phyloP scores from a whole-genome alignment of 2,113 vertebrate species.

The Synchiropus splendidus region DNA sequence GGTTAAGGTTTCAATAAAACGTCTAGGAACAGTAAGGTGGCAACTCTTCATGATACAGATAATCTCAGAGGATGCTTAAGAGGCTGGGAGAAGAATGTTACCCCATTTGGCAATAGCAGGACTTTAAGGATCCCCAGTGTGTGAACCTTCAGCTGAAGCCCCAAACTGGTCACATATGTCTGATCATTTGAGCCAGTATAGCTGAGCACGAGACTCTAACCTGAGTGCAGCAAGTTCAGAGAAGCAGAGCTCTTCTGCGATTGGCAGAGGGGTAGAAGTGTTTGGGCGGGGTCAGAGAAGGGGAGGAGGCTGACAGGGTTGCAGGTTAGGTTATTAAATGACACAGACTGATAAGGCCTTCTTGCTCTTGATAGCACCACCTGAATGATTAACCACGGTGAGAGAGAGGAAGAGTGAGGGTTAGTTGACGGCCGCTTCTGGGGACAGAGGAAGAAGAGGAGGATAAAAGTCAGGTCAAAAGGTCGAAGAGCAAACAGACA shows the following conservation, averaged over 20 bases:
- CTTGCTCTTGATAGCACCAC: constrained; percentile 75
- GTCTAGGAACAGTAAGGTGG: too few species aligned
- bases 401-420: neutral
- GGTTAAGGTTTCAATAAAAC: too few species aligned
- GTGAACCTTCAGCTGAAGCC: too few species aligned
- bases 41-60: too few species aligned
- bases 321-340: constrained; percentile 86
- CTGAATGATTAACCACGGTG: constrained; percentile 89
- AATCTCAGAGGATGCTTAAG: too few species aligned
- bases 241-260: constrained; percentile 65
- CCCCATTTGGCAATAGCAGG: too few species aligned
- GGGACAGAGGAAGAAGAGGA: constrained; percentile 11
- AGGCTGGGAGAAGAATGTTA: too few species aligned
- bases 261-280: constrained; percentile 37
- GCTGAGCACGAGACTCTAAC: too few species aligned
- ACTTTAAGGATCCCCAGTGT: too few species aligned
- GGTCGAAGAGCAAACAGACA: constrained; percentile 2
- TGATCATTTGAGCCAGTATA: too few species aligned
- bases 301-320: constrained; percentile 29
- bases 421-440: neutral
- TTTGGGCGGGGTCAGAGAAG: constrained; percentile 8
- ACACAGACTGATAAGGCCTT: constrained; percentile 90
- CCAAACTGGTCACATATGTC: too few species aligned
- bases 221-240: constrained; percentile 37
- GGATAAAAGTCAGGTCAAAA: constrained; percentile 10